These are phyloP conservation scores for Acyrthosiphon pisum DNA, from an alignment of 1,140 invertebrate species.

Conservation along the genomic window DNA sequence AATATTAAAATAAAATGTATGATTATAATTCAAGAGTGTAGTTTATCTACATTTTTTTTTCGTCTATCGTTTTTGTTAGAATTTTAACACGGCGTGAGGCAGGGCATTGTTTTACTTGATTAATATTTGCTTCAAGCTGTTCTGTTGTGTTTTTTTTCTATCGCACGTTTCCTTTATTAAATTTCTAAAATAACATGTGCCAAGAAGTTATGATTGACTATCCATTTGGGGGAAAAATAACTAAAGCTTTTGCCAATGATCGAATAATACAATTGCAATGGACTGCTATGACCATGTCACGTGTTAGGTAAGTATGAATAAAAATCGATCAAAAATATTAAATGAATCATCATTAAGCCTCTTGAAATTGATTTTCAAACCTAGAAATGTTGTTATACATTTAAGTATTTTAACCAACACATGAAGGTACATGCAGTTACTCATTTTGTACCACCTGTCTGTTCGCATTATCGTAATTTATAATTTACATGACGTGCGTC, in stretches of 20 bases:
- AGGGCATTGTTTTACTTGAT: background rate
- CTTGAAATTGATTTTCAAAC: background rate
- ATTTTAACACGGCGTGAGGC: background rate
- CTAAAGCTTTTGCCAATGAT: background rate
- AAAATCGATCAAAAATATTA: background rate
- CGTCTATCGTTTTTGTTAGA: background rate
- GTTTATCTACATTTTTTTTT: background rate
- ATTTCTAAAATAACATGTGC: background rate
- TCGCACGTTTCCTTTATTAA: background rate
- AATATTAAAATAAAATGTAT: background rate
- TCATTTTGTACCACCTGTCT: background rate
- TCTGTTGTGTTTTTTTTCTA: background rate
- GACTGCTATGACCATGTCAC: background rate
- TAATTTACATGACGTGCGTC: background rate
- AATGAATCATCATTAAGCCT: background rate
- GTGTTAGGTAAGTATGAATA: background rate
- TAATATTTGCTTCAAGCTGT: background rate
- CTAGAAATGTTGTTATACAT: background rate
- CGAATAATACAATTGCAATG: background rate
- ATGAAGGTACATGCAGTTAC: background rate
- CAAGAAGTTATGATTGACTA: background rate
- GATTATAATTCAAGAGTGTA: background rate
- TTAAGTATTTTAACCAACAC: background rate
- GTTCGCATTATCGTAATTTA: background rate
- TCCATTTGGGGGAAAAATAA: background rate